Conservation (phyloP, 2,797 vertebrate species). For the Setipinna tenuifilis region DNA sequence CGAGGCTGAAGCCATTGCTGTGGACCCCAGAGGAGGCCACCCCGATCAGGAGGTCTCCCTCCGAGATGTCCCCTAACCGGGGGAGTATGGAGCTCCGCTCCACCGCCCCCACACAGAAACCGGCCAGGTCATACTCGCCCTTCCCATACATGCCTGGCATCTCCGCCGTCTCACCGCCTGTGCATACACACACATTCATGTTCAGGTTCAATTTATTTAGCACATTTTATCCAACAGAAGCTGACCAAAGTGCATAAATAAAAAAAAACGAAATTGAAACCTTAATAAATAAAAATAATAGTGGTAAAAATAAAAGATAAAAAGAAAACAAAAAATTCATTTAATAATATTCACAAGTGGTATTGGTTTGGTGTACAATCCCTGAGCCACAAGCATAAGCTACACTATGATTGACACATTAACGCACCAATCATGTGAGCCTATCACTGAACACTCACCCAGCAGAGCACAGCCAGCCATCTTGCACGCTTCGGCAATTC, state of each 20-base stretch:
- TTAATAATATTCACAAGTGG: no score
- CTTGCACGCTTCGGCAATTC: conserved; percentile 86
- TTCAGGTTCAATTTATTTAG: no score
- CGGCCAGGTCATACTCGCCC: conserved; percentile 92
- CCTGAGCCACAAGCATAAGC: neutral
- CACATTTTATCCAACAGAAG: no score
- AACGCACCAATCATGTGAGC: neutral
- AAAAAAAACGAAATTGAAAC: no score
- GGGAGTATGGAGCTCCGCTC: conserved; percentile 86
- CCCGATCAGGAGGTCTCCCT: conserved; percentile 86
- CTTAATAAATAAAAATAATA: no score
- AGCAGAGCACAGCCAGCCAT: conserved; percentile 89
- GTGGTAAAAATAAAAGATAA: no score
- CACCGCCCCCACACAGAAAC: conserved; percentile 91
- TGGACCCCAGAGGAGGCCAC: conserved; percentile 92
- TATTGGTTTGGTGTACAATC: neutral
- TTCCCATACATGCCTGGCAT: conserved; percentile 90
- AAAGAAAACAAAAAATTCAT: no score
- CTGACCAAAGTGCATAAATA: no score
- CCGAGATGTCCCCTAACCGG: conserved; percentile 75
- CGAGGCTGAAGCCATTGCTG: conserved; percentile 96
- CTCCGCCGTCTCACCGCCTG: conserved; percentile 95
- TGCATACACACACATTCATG: neutral
- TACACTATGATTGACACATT: neutral
- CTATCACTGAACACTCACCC: conserved; percentile 73